phyloP scores from a whole-genome alignment of 2,113 vertebrate species.

The Pygoscelis antarcticus region DNA sequence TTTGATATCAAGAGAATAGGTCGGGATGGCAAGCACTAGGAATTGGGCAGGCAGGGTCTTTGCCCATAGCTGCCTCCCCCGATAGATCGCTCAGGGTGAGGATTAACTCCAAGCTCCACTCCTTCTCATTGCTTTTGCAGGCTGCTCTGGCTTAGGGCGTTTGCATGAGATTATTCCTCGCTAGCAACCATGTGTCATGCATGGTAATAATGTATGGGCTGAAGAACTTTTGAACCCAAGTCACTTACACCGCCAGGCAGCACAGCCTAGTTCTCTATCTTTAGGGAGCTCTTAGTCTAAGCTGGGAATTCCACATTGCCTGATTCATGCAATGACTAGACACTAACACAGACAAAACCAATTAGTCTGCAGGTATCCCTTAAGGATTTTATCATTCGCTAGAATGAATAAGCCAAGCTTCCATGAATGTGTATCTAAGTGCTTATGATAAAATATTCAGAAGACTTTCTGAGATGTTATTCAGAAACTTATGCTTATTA shows the following conservation, averaged over 20 bases:
- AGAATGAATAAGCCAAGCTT: neutral
- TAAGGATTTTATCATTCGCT: neutral
- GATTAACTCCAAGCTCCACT: neutral
- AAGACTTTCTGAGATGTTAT: neutral
- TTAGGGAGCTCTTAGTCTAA: slow-evolving; percentile 9
- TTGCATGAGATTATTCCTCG: neutral
- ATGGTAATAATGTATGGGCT: slow-evolving; percentile 52
- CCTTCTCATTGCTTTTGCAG: neutral
- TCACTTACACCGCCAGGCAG: neutral
- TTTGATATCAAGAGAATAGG: neutral
- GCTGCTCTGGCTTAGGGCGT: neutral
- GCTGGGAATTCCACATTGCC: neutral
- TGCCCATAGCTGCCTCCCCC: neutral
- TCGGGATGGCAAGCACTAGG: neutral
- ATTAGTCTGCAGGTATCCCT: slow-evolving; percentile 35
- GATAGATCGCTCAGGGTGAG: rapidly evolving
- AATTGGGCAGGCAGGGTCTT: neutral
- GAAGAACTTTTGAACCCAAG: slow-evolving; percentile 55
- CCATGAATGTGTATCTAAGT: neutral
- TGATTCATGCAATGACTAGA: slow-evolving; percentile 43
- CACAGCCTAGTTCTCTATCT: neutral
- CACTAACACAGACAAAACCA: slow-evolving; percentile 44
- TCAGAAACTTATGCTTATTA: neutral
- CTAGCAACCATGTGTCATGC: neutral
- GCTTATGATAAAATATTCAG: slow-evolving; percentile 42